Evolutionary conservation across 2,888 invertebrate species (phyloP), one percentile per base, ranked within the genome.

Genomic region (Sceliomorpha sp.): DNA sequence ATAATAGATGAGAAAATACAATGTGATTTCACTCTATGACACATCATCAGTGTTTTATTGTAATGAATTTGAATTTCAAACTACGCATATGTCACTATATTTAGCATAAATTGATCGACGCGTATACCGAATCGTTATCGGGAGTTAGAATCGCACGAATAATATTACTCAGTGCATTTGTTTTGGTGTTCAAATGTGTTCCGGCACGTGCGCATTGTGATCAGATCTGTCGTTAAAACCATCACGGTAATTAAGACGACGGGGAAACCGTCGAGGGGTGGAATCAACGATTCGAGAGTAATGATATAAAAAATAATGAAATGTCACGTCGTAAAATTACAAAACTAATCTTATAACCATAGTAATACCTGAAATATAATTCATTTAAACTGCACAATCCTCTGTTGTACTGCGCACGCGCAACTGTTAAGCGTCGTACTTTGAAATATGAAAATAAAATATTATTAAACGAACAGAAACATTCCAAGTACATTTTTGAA

Each of bases 221-320:
- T 59, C 59, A 45, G 55, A 51, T 60, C 48, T 48, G 44, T 60
- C 51, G 51, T 56, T 58, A 62, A 62, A 68, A 20, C 44, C 53
- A 69, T 58, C 53, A 34, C 29, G 64, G 48, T 64, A 70, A 70
- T 70, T 70, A 64, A 55, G 53, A 63, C 58, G 50, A 50, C 39
- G 60, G 70, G 53, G 34, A 13, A 6, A 10, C 31, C 51, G 53
- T 55, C 26, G 63, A 53, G 62, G 62, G 26, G 34, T 36, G 44
- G 42, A 70, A 20, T 53, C 59, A 70, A 59, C 69, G 55, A 36
- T 36, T 40, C 69, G 69, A 70, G 59, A 70, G 63, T 53, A 15
- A 51, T 12, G 56, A 55, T 36, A 62, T 27, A 26, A 44, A 40
- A 20, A 55, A 63, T 68, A 56, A 60, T 68, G 50, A 68, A 68